Conservation (phyloP, 2,888 invertebrate genomes). For the Dryobotodes eremita region DNA sequence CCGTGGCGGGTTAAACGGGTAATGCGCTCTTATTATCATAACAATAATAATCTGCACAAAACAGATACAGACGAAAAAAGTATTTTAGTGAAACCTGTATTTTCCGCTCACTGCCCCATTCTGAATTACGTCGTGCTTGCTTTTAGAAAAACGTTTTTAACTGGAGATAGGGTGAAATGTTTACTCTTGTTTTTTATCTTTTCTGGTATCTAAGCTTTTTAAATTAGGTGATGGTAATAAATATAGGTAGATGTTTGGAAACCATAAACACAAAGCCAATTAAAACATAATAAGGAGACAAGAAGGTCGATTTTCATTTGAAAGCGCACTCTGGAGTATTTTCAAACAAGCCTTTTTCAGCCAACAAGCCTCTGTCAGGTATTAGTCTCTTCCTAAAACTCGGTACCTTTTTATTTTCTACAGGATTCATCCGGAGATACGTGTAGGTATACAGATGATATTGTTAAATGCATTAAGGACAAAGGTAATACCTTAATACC, state of each 20-base stretch:
- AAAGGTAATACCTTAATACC: constrained; percentile 25
- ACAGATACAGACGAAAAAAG: constrained; percentile 76
- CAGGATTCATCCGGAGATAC: background rate
- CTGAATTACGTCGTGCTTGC: constrained; percentile 21
- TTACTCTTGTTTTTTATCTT: constrained; percentile 3
- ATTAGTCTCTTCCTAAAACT: background rate
- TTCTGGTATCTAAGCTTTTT: background rate
- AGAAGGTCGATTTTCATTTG: background rate
- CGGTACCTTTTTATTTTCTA: background rate
- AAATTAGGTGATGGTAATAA: background rate
- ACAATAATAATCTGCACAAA: constrained; percentile 86
- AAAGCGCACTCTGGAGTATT: background rate
- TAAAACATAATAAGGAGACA: background rate
- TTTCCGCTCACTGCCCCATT: constrained; percentile 72
- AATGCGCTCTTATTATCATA: constrained; percentile 87
- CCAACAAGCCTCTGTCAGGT: background rate
- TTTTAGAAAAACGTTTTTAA: constrained; percentile 35
- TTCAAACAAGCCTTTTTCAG: background rate
- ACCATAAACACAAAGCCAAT: background rate
- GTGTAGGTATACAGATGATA: background rate
- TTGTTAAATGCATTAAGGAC: constrained; percentile 4
- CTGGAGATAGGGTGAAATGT: constrained; percentile 7
- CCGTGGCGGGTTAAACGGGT: constrained; percentile 83
- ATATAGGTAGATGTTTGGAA: background rate
- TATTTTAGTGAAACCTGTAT: constrained; percentile 73